Evolutionary conservation across 2,888 invertebrate species (phyloP), one percentile per base, ranked within the genome.

Genomic region (Rotaria macrura): DNA sequence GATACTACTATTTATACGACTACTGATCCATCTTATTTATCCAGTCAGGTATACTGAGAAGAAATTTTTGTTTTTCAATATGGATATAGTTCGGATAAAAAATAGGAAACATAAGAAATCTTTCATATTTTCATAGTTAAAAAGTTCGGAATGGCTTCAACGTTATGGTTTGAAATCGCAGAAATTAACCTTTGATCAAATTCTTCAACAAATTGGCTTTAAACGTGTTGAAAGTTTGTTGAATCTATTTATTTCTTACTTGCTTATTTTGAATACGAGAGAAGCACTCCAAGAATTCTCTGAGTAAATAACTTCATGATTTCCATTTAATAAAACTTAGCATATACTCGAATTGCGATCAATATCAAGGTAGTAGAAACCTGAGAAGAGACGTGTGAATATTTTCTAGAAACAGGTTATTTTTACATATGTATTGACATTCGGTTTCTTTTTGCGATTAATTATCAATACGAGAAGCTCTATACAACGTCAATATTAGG

Each of bases 201-300:
- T 91, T 34, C 86, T 91, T 55, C 89, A 89, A 10, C 87, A 88
- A 54, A 89, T 91, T 85, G 91, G 90, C 14, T 91, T 91, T 87
- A 90, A 89, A 87, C 89, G 89, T 84, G 87, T 87, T 85, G 90
- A 90, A 87, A 90, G 90, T 90, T 85, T 87, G 88, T 84, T 17
- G 52, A 23, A 40, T 29, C 17, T n/a, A 12, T 52, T 52, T 52
- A 14, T 12, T 14, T 23, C 20, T 52, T 23, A 52, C 23, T 52
- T 52, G 0, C 6, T 3, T 1, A 52, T 52, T 4, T 23, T 52
- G 20, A 7, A 52, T 52, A 52, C 23, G 20, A 23, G 23, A 52
- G 23, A 52, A 49, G 85, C 88, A 23, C 14, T 12, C 20, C 5
- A 52, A 23, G 3, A 52, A 7, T 52, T 23, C 23, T 47, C 47